These are phyloP conservation scores for Philypnodon macrostomus DNA, from an alignment of 2,797 vertebrate species.

Conservation along the genomic window DNA sequence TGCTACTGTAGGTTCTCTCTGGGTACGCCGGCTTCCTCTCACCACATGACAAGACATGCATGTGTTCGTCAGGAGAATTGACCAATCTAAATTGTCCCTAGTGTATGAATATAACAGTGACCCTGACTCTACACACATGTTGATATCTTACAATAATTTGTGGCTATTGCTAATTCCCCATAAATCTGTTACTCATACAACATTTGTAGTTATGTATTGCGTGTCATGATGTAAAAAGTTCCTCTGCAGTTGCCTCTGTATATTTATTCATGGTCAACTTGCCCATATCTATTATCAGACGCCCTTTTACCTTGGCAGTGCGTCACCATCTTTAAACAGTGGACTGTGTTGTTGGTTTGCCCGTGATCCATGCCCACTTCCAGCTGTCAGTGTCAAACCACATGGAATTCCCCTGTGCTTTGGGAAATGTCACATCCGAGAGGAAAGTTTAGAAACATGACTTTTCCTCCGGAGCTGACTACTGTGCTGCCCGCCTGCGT, in stretches of 20 bases:
- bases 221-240: slow-evolving; percentile 14
- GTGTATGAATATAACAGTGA: too few species aligned
- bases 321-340: slow-evolving; percentile 33
- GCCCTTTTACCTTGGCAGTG: slow-evolving; percentile 28
- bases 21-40: too few species aligned
- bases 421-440: slow-evolving; percentile 51
- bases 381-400: slow-evolving; percentile 58
- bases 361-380: slow-evolving; percentile 44
- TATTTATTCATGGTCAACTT: slow-evolving; percentile 11
- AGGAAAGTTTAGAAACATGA: slow-evolving; percentile 24
- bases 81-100: too few species aligned
- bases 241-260: not conserved
- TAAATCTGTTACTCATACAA: too few species aligned
- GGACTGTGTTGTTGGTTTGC: slow-evolving; percentile 42
- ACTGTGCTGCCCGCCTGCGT: slow-evolving; percentile 25
- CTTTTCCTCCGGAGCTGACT: slow-evolving; percentile 31
- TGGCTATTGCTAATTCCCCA: too few species aligned
- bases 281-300: slow-evolving; percentile 31
- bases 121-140: too few species aligned
- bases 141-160: too few species aligned
- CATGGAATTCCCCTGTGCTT: slow-evolving; percentile 59
- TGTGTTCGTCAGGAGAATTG: too few species aligned
- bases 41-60: too few species aligned
- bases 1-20: too few species aligned
- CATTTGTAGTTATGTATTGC: too few species aligned